Evolutionary conservation across 2,113 vertebrate species (phyloP), one percentile per base, ranked within the genome.

Genomic region (Emydura subglobosa): DNA sequence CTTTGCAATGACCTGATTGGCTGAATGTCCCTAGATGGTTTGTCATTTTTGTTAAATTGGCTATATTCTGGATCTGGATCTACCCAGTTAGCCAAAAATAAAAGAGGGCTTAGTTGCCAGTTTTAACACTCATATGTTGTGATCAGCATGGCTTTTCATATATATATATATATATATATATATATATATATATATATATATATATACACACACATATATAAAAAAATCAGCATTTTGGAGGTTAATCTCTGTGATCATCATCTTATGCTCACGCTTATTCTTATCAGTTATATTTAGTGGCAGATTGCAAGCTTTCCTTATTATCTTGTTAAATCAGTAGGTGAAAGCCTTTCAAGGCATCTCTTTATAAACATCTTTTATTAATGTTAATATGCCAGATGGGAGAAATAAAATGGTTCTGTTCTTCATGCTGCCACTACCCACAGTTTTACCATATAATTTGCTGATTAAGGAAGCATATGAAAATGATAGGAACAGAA

Each of bases 331-430:
- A 98, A 98, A 98, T 98, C 98, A 98, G 98, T 98, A 98, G 98
- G 98, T 98, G 98, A 98, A 98, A 98, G 95, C 97, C 95, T 98
- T 98, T 98, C 97, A 98, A 98, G 95, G 85, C 97, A 98, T 98
- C 97, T 98, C 97, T 97, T 97, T 98, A 98, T 95, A 98, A 98
- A 97, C 97, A 98, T 98, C 97, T 98, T 98, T 98, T 98, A 98
- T 98, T 98, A 98, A 98, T 98, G 98, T 97, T 98, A 98, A 98
- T 98, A 97, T 98, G 97, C 98, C 98, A 98, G 98, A 98, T 98
- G 98, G 98, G 98, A 98, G 95, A 98, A 98, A 98, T 98, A 98
- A 98, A 98, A 98, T 97, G 98, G 94, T 98, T 98, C 98, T 98
- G 97, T 98, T 98, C 97, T 97, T 98, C 97, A 97, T 98, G 97